Conservation (phyloP, 92 coral and sea anemone species). For the Phenganax subtilis region DNA sequence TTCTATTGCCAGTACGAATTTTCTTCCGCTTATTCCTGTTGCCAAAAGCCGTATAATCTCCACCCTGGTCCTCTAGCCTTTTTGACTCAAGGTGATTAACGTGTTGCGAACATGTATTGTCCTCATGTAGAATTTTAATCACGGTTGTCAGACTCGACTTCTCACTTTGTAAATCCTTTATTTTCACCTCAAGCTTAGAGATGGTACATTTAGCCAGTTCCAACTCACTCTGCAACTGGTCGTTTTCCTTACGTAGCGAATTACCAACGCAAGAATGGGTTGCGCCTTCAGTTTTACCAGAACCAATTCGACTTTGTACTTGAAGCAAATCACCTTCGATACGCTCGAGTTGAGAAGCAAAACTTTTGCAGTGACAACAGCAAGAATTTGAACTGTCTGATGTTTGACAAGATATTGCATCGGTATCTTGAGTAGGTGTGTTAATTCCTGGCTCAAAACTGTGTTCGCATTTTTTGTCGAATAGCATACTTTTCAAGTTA, state of each 20-base stretch:
- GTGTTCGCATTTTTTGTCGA: no score
- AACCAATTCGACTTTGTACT: neutral
- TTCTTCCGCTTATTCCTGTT: neutral
- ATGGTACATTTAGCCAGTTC: neutral
- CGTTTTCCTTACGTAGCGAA: neutral
- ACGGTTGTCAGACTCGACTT: neutral
- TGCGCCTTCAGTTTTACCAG: neutral
- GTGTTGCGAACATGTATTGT: constrained; percentile 1
- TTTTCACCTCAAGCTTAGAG: neutral
- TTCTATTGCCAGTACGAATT: neutral
- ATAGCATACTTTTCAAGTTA: no score
- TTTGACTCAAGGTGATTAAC: neutral
- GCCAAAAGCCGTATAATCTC: neutral
- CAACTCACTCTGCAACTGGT: neutral
- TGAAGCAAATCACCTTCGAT: constrained; percentile 2
- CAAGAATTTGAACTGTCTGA: neutral
- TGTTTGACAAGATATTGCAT: neutral
- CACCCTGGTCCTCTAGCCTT: neutral
- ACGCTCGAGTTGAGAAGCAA: constrained; percentile 4
- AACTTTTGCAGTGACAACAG: neutral
- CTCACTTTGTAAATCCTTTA: neutral
- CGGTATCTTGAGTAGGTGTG: neutral
- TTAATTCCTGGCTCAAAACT: neutral
- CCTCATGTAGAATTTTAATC: neutral
- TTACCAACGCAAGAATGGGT: neutral